These are phyloP conservation scores for Zaprionus ornatus DNA, from an alignment of 1,140 invertebrate genomes.

Conservation along the genomic window DNA sequence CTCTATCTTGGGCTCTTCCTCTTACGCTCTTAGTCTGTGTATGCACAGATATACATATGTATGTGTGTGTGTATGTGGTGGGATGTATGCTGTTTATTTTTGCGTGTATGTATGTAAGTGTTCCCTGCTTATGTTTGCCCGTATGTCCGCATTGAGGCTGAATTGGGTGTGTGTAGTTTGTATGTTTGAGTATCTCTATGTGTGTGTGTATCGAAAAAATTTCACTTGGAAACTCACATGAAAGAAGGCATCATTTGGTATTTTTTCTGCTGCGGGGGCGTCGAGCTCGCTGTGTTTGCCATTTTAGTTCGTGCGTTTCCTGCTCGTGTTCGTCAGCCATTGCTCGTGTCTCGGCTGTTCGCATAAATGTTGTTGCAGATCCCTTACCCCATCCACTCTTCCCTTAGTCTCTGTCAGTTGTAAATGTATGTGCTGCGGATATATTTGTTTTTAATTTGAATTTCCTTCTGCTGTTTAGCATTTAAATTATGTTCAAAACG, in stretches of 20 bases:
- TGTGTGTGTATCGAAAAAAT: conserved; percentile 63
- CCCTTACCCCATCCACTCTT: not conserved
- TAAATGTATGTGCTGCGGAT: conserved; percentile 4
- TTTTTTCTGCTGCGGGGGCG: conserved; percentile 51
- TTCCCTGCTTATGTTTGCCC: conserved; percentile 6
- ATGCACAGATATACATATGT: conserved; percentile 24
- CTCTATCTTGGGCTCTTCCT: conserved; percentile 1
- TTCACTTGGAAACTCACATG: conserved; percentile 71
- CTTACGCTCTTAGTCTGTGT: conserved; percentile 29
- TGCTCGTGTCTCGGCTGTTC: conserved; percentile 23
- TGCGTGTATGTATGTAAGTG: conserved; percentile 43
- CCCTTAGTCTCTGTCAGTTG: not conserved
- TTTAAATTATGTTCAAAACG: conserved; percentile 73
- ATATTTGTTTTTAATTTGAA: conserved; percentile 74
- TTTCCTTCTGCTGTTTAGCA: conserved; percentile 70
- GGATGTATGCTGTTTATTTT: conserved; percentile 64
- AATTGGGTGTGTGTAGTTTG: conserved; percentile 54
- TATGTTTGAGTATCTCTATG: not conserved
- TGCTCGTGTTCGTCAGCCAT: conserved; percentile 54
- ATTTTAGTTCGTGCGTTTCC: conserved; percentile 70
- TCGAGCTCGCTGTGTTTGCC: conserved; percentile 55
- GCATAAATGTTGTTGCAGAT: conserved; percentile 35
- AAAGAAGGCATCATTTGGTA: conserved; percentile 51
- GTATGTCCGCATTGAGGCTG: conserved; percentile 10
- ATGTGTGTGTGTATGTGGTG: conserved; percentile 34